phyloP scores from a whole-genome alignment of 2,888 invertebrate genomes.

The Drosophila heteroneura region DNA sequence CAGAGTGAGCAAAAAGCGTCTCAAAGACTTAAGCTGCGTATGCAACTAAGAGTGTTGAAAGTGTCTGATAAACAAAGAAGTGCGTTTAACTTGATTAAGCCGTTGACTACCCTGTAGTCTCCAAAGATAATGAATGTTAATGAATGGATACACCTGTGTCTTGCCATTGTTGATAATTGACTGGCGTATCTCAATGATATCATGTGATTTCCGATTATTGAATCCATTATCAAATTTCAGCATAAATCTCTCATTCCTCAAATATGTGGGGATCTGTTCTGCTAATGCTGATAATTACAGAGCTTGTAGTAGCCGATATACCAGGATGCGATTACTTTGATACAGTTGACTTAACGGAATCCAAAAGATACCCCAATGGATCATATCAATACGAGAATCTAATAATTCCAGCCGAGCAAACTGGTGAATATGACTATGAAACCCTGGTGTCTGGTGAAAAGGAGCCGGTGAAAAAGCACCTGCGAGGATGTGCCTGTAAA shows the following conservation, averaged over 20 bases:
- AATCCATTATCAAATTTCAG: not conserved
- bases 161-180: no score
- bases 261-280: constrained; percentile 14
- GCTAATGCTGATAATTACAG: not conserved
- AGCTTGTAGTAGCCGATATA: constrained; percentile 22
- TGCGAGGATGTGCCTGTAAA: constrained; percentile 74
- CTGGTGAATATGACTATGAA: constrained; percentile 58
- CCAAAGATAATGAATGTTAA: no score
- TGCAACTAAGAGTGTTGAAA: no score
- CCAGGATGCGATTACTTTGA: constrained; percentile 67
- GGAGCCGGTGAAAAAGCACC: constrained; percentile 34
- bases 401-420: constrained; percentile 55
- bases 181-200: no score
- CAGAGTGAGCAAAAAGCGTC: not conserved
- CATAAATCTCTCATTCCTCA: not conserved
- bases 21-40: not conserved
- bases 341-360: constrained; percentile 62
- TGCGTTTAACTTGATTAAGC: no score
- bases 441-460: constrained; percentile 20
- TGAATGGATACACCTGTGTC: no score
- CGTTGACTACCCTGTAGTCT: not conserved
- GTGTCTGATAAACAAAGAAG: not conserved
- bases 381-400: constrained; percentile 65
- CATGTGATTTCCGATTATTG: not conserved
- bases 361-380: constrained; percentile 49